Base-by-base conservation (phyloP, 1,140 invertebrate species). In the Samia ricini region DNA sequence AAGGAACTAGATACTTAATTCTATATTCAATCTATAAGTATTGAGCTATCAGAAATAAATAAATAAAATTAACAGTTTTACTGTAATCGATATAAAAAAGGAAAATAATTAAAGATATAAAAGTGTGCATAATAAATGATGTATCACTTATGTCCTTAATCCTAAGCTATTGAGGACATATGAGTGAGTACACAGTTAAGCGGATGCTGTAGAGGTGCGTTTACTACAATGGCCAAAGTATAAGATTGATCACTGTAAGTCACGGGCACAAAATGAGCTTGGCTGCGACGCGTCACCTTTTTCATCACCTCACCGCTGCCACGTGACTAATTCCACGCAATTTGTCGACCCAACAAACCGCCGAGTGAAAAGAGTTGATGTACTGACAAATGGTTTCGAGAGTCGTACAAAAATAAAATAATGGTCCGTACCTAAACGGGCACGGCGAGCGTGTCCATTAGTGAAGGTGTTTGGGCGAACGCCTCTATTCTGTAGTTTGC, bases 251-350 rank as follows among this genome's bases (percentile, higher is more conserved):
- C 76, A 79, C 84, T 75, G 63, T 70, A 67, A 77, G 71, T 72
- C 74, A 97, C 90, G 97, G 49, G 59, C 97, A 99, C 91, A 98
- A 84, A 83, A 74, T 67, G 73, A 49, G 60, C 64, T 66, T 72
- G 61, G 66, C 72, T 73, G 69, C 76, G 77, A 81, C 80, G 64
- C 75, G 79, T 90, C 87, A 90, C 85, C 88, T 88, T 88, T 86
- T 87, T 89, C 87, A 85, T 88, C 85, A 88, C 84, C 88, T 87
- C 79, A 68, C 66, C 74, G 76, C 81, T 79, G 71, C 72, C 85
- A 88, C 83, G 81, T 85, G 84, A 88, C 85, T 88, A 88, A 90
- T 90, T 87, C 83, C 66, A 85, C 71, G 77, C 85, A 82, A 90
- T 88, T 86, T 86, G 85, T 88, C 85, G 77, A 68, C 72, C 77